Conservation (phyloP, 2,888 invertebrate species). For the Dryocosmus kuriphilus region DNA sequence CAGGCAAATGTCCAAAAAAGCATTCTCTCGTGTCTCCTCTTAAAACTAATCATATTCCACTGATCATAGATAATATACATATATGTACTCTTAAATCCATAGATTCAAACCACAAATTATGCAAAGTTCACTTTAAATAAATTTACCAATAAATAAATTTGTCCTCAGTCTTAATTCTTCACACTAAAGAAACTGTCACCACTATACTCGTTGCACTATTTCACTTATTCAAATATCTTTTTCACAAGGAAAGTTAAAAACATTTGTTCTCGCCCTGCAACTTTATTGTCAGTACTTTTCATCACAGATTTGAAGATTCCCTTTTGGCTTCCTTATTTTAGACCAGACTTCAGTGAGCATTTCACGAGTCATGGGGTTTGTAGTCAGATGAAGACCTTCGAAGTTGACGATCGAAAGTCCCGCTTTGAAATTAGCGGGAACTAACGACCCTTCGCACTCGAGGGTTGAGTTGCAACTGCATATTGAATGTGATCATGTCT, state of each 20-base stretch:
- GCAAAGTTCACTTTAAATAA: background rate
- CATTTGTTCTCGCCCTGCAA: background rate
- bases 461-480: constrained; percentile 57
- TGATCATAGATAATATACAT: too few species aligned
- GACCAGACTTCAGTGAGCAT: constrained; percentile 20
- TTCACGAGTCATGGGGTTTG: constrained; percentile 21
- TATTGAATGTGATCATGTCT: constrained; percentile 57
- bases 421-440: constrained; percentile 51
- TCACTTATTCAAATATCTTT: background rate
- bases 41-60: too few species aligned
- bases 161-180: background rate
- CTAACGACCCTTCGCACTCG: constrained; percentile 53
- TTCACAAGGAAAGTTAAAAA: background rate
- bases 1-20: too few species aligned
- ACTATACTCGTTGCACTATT: background rate
- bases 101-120: background rate
- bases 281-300: constrained; percentile 7
- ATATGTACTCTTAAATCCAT: too few species aligned
- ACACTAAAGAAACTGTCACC: background rate
- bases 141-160: background rate
- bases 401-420: constrained; percentile 45
- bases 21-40: too few species aligned
- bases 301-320: background rate
- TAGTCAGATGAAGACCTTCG: constrained; percentile 28
- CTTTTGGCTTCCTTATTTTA: background rate